Percentiles rank a stretch among this genome's conserved stretches.
Conservation (phyloP, 2,888 invertebrate species). For the Drosophila putrida region DNA sequence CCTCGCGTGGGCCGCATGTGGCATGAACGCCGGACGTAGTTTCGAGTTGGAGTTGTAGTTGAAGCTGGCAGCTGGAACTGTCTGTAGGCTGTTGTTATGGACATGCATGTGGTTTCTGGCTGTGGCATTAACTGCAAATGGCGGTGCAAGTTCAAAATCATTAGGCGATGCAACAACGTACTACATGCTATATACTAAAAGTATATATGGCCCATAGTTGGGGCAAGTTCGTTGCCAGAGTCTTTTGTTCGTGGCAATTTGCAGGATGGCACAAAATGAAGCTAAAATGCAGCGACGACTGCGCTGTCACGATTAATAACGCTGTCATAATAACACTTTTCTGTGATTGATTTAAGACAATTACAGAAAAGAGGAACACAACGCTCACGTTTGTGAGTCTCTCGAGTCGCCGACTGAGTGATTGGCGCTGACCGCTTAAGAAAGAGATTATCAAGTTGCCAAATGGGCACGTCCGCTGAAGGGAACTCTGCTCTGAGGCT, state of each 20-base stretch:
- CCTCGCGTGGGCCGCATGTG: constrained; percentile 70
- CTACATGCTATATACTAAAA: not conserved
- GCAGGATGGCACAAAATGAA: not conserved
- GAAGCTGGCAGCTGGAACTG: constrained; percentile 9
- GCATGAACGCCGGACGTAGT: constrained; percentile 38
- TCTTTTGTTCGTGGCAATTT: constrained; percentile 52
- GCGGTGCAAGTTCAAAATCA: constrained; percentile 77
- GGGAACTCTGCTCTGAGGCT: constrained; percentile 18
- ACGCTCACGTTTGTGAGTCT: constrained; percentile 71
- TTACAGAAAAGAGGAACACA: constrained; percentile 80
- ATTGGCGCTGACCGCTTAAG: constrained; percentile 79
- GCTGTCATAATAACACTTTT: constrained; percentile 81
- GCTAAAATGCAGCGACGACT: constrained; percentile 9
- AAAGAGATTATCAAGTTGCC: constrained; percentile 81
- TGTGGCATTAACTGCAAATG: constrained; percentile 73
- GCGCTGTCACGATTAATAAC: constrained; percentile 78
- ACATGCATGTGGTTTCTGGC: constrained; percentile 52
- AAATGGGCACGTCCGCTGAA: constrained; percentile 76
- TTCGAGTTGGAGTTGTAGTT: constrained; percentile 6
- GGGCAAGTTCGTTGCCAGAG: constrained; percentile 49
- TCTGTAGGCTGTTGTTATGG: constrained; percentile 30
- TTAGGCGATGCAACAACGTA: constrained; percentile 54
- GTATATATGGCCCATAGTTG: constrained; percentile 7
- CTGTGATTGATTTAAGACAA: constrained; percentile 80
- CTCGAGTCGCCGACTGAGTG: constrained; percentile 67